Base-by-base conservation (phyloP, 2,113 vertebrate species). In the Chaetodon auriga region DNA sequence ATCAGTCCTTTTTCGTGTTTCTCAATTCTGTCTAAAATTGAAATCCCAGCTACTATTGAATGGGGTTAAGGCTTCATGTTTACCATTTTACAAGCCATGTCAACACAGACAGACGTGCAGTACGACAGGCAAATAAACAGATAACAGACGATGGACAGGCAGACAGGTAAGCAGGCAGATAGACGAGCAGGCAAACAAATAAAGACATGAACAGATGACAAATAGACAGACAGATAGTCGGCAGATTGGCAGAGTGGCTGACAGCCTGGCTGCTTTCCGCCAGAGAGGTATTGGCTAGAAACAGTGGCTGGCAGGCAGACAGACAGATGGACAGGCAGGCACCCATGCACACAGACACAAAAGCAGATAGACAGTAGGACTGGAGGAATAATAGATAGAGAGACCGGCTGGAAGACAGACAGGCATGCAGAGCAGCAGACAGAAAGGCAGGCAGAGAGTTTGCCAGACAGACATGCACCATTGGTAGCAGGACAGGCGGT, bases 391-490 rank as follows among this genome's bases (percentile, higher is more conserved):
- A 72, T 51, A 73, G 79, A 90, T 14, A 9, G 83, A 82, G 57
- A 66, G 88, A 81, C 85, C 5, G 79, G 68, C 58, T 57, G 78
- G 60, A 66, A 12, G 80, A 78, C 45, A 85, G 85, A 89, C 72
- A 84, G 78, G 65, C 76, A 80, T 19, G 63, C 49, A 75, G 79
- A 75, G 49, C 61, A 43, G 64, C 64, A 84, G 76, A 69, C 58
- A 82, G 70, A 41, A 13, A 68, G 51, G 57, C 75, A 85, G 77
- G 82, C 78, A 70, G 68, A 75, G 82, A 84, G 85, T 79, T 49
- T 83, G 87, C 87, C 91, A 90, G 92, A 92, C 88, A 93, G 92
- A 92, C 88, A 89, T 90, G 92, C 93, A 88, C 91, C 21, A 70
- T 90, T 87, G 90, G 90, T 91, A 92, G 86, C 90, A 72, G 83